These are phyloP conservation scores for Apamea epomidion DNA, from an alignment of 2,888 invertebrate species.

Conservation along the genomic window DNA sequence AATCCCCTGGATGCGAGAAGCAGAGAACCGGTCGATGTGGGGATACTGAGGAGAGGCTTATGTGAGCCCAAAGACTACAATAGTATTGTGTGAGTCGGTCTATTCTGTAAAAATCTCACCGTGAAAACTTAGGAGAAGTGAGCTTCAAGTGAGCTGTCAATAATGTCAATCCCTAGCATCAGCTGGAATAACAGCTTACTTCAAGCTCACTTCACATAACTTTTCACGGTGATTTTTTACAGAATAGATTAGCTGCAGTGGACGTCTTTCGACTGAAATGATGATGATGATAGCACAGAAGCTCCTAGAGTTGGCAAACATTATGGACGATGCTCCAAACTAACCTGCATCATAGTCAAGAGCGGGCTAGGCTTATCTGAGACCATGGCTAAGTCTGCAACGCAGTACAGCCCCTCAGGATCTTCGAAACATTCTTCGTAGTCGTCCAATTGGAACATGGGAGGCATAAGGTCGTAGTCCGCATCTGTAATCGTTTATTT, in stretches of 20 bases:
- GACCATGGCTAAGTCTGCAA: slow-evolving; percentile 55
- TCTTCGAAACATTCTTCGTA: slow-evolving; percentile 66
- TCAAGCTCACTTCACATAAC: too few relatives aligned
- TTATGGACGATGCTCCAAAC: neutral
- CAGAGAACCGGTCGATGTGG: neutral
- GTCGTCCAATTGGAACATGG: slow-evolving; percentile 64
- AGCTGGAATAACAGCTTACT: too few relatives aligned
- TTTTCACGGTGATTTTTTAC: too few relatives aligned
- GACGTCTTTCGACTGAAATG: too few relatives aligned
- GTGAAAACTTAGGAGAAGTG: too few relatives aligned
- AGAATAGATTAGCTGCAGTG: too few relatives aligned
- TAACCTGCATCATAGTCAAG: slow-evolving; percentile 67
- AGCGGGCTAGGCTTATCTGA: slow-evolving; percentile 66
- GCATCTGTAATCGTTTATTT: slow-evolving; percentile 15
- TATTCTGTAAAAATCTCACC: too few relatives aligned
- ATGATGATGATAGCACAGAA: neutral
- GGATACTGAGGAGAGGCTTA: neutral
- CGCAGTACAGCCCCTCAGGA: slow-evolving; percentile 66
- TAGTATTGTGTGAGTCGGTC: too few relatives aligned
- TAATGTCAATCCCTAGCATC: too few relatives aligned
- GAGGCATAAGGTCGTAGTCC: slow-evolving; percentile 70
- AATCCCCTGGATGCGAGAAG: neutral
- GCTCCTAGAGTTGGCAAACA: neutral
- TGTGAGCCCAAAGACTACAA: too few relatives aligned
- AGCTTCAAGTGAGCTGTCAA: too few relatives aligned